Evolutionary conservation across 1,140 invertebrate species (phyloP).

Genomic region (Drosophila busckii): DNA sequence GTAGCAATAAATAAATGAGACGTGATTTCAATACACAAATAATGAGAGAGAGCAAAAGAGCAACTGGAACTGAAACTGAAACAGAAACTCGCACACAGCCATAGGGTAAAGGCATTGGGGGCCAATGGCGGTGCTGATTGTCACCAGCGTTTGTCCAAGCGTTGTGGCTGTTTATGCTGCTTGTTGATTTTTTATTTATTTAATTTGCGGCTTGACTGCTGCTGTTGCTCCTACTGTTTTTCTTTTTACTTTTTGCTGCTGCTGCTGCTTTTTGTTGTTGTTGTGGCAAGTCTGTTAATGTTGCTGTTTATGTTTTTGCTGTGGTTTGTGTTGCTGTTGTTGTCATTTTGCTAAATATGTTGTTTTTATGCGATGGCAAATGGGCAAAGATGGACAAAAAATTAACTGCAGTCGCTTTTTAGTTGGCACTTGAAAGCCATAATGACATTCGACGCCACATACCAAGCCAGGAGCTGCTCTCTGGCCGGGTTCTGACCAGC

Average conservation of each 20-base stretch:
- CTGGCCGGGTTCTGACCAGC: constrained; percentile 5
- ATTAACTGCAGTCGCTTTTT: constrained; percentile 77
- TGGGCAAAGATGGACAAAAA: constrained; percentile 68
- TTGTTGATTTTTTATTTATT: constrained; percentile 75
- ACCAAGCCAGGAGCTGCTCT: constrained; percentile 40
- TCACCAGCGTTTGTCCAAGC: constrained; percentile 15
- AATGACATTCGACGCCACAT: constrained; percentile 79
- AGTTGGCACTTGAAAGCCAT: constrained; percentile 78
- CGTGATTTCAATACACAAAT: constrained; percentile 79
- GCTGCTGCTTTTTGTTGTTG: constrained; percentile 5
- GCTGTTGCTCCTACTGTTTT: background rate
- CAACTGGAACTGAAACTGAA: constrained; percentile 21
- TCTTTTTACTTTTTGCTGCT: constrained; percentile 15
- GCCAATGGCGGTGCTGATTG: constrained; percentile 32
- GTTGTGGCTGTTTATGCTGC: constrained; percentile 21
- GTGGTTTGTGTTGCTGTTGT: constrained; percentile 44
- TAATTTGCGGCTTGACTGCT: constrained; percentile 61
- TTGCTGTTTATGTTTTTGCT: constrained; percentile 20
- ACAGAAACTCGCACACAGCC: no score
- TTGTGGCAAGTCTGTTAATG: constrained; percentile 7
- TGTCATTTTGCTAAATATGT: constrained; percentile 79
- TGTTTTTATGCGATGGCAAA: constrained; percentile 75
- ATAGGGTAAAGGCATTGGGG: no score
- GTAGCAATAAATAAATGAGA: constrained; percentile 79
- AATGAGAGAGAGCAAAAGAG: constrained; percentile 31